These are phyloP conservation scores for Phataginus tetradactyla DNA, from an alignment of 2,797 vertebrate genomes.

Conservation along the genomic window DNA sequence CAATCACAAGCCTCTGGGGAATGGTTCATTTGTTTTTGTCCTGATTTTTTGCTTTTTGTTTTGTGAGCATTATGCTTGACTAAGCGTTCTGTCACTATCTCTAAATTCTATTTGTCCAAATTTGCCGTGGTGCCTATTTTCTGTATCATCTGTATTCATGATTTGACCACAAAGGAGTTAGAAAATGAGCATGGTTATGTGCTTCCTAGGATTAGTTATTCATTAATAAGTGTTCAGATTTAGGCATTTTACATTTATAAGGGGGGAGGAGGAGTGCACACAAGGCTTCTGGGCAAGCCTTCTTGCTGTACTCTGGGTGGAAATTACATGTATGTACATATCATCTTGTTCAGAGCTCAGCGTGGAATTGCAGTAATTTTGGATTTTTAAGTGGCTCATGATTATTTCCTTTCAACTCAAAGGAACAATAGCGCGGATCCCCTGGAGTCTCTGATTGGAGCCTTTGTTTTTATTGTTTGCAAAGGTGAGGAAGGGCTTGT, in stretches of 20 bases:
- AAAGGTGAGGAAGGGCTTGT: constrained; percentile 19
- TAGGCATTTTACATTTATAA: constrained; percentile 19
- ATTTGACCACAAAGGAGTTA: constrained; percentile 57
- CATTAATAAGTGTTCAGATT: constrained; percentile 16
- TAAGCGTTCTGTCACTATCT: constrained; percentile 62
- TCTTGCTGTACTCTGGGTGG: neutral
- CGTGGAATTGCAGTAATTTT: constrained; percentile 24
- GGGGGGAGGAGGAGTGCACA: neutral
- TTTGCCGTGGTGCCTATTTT: constrained; percentile 53
- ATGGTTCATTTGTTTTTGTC: constrained; percentile 12
- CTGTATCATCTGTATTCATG: constrained; percentile 61
- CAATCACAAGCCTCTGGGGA: constrained; percentile 11
- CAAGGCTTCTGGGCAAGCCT: constrained; percentile 27
- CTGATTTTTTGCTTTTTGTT: constrained; percentile 43
- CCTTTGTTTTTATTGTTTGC: constrained; percentile 42
- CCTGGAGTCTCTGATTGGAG: constrained; percentile 24
- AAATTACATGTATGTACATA: neutral
- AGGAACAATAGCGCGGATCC: neutral
- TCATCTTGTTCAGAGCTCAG: constrained; percentile 37
- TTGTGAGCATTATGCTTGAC: constrained; percentile 53
- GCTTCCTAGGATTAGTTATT: constrained; percentile 52
- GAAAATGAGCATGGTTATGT: constrained; percentile 9
- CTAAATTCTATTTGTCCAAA: constrained; percentile 67
- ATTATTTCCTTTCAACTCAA: constrained; percentile 57
- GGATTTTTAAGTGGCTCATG: constrained; percentile 51